Base-by-base conservation (phyloP, 2,797 vertebrate species). In the Hapalemur alaotrensis region DNA sequence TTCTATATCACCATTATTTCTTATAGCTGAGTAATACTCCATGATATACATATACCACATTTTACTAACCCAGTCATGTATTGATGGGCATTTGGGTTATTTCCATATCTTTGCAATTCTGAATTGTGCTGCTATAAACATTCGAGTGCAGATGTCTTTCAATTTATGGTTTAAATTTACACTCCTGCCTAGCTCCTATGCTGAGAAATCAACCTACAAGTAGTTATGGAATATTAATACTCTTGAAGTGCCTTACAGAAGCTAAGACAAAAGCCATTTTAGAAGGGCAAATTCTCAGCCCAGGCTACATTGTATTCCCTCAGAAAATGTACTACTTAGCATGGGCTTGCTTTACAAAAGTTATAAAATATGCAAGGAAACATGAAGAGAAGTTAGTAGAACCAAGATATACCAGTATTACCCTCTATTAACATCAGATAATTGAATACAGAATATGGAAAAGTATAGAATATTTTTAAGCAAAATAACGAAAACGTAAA, bases 391-490 rank as follows among this genome's bases (percentile, higher is more conserved):
- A 57, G 30, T 57, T 38, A 43, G 38, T 38, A 88, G n/a, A 57
- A 41, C 65, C 38, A 41, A 25, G 48, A 59, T 17, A 91, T 1
- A 65, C 30, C 20, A 94, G 43, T 30, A 76, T 80, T 79, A 79
- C 5, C 63, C 41, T 52, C 82, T 94, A 22, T 86, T 78, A 91
- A 81, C 25, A 46, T 87, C 11, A 81, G 15, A 65, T 70, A 88
- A 85, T n/a, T 92, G 38, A 52, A 38, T 43, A 65, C 12, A 59
- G 43, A 86, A 67, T 70, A 48, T 88, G 73, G 65, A 72, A 81
- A 97, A 91, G 12, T 61, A 48, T 28, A 90, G 65, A 67, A 67
- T 78, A 57, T 57, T 92, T 89, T 89, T 59, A 48, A 94, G 72
- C 15, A 93, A 91, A 90, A 85, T 59, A 48, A 69, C 30, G 13